Evolutionary conservation across 1,140 invertebrate genomes (phyloP), one percentile per base, ranked within the genome.

Genomic region (Bilobella aurantiaca): DNA sequence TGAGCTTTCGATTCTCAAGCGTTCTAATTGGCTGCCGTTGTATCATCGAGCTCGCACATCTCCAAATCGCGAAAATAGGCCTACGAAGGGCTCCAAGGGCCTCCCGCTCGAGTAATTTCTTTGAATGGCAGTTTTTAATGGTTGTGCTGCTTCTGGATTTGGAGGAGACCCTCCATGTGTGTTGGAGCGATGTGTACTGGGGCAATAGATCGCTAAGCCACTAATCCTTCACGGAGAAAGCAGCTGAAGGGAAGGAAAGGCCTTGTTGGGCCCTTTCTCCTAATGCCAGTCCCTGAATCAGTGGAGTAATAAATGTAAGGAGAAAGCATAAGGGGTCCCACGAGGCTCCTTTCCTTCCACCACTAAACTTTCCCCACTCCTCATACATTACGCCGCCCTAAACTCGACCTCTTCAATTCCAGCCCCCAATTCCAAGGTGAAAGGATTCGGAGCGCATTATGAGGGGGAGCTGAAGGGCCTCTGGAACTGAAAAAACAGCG

Each of bases 231-330:
- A 42, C 37, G 37, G 37, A 42, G n/a, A 42, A n/a, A 42, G 8
- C 37, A 12, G 8, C 8, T 42, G 37, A 42, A 42, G 37, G n/a
- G n/a, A n/a, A 8, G 8, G 8, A 42, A 12, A 12, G 37, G 37
- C n/a, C 37, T n/a, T 42, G 8, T 42, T n/a, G 8, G n/a, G n/a
- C n/a, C 37, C 37, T n/a, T 42, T 42, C 8, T n/a, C 8, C n/a
- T 42, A 42, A 8, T 12, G 37, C 8, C 37, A 12, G 8, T n/a
- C 37, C n/a, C 37, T 12, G 49, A 53, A 53, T 53, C 49, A 53
- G 49, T 53, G 49, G 49, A 53, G 49, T 23, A 8, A 53, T 53
- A 53, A 53, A 53, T 53, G 49, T 53, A 53, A 53, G 49, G 49
- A 42, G 37, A 42, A 23, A 53, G 8, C 49, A 18, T 53, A 53